These are phyloP conservation scores for Anomalospiza imberbis DNA, from an alignment of 2,797 vertebrate genomes.

Conservation along the genomic window DNA sequence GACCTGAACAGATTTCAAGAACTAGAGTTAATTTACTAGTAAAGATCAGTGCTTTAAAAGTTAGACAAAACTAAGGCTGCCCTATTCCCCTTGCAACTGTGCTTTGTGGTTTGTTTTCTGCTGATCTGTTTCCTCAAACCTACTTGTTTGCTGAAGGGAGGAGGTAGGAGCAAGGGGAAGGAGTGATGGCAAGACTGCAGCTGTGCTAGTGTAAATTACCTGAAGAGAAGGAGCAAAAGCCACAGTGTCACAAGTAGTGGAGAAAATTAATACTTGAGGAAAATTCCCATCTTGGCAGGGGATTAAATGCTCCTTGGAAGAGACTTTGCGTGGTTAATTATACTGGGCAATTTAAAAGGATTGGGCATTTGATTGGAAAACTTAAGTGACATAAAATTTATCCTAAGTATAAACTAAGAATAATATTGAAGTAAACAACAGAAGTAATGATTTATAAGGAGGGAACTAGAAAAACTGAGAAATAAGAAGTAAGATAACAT, in stretches of 20 bases:
- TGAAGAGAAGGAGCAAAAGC: neutral
- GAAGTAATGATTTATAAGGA: neutral
- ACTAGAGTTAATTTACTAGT: neutral
- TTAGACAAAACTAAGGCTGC: neutral
- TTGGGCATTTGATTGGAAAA: neutral
- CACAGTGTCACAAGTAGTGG: neutral
- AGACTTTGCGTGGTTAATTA: neutral
- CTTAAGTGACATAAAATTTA: neutral
- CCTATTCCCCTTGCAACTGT: fast-evolving
- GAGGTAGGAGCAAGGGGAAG: neutral
- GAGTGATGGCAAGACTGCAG: neutral
- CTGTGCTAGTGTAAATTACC: neutral
- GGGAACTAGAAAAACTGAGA: neutral
- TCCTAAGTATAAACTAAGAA: neutral
- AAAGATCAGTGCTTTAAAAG: neutral
- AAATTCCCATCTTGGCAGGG: neutral
- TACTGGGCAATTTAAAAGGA: neutral
- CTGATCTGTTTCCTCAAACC: neutral
- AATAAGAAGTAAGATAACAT: neutral
- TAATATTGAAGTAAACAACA: neutral
- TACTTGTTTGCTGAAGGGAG: neutral
- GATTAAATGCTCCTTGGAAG: neutral
- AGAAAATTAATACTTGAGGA: neutral
- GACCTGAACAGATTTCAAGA: neutral
- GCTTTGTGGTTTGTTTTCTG: neutral